Evolutionary conservation across 2,113 vertebrate species (phyloP).

Genomic region (Copsychus sechellarum): DNA sequence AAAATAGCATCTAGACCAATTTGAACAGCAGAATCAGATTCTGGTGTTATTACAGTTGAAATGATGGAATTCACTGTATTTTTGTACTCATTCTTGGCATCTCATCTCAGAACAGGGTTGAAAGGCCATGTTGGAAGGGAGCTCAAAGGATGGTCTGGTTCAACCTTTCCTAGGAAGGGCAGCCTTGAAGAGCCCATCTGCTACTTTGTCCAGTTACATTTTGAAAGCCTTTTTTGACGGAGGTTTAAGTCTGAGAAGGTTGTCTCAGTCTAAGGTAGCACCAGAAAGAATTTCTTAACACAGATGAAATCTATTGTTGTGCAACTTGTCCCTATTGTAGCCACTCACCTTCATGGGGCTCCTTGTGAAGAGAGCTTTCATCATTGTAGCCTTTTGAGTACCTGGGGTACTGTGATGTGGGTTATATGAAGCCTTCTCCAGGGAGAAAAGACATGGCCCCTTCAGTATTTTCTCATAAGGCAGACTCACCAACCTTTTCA

Average conservation of each 20-base stretch:
- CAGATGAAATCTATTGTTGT: neutral
- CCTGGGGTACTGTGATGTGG: neutral
- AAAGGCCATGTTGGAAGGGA: neutral
- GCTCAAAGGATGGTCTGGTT: neutral
- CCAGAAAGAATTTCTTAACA: neutral
- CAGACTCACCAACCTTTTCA: neutral
- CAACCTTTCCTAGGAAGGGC: neutral
- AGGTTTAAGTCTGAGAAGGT: neutral
- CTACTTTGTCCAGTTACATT: neutral
- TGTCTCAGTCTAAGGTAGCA: neutral
- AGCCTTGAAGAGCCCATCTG: neutral
- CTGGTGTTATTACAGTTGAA: neutral
- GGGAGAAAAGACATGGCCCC: neutral
- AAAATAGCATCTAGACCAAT: neutral
- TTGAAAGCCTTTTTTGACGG: neutral
- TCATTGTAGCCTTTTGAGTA: neutral
- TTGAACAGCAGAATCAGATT: neutral
- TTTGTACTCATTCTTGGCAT: neutral
- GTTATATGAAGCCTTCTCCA: neutral
- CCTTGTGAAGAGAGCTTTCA: neutral
- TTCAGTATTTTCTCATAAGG: neutral
- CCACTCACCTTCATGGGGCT: rapidly evolving
- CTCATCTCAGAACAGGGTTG: neutral
- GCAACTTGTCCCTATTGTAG: neutral
- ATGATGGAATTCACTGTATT: neutral